Base-by-base conservation (phyloP, 2,888 invertebrate genomes). In the Trypoxylon attenuatum region DNA sequence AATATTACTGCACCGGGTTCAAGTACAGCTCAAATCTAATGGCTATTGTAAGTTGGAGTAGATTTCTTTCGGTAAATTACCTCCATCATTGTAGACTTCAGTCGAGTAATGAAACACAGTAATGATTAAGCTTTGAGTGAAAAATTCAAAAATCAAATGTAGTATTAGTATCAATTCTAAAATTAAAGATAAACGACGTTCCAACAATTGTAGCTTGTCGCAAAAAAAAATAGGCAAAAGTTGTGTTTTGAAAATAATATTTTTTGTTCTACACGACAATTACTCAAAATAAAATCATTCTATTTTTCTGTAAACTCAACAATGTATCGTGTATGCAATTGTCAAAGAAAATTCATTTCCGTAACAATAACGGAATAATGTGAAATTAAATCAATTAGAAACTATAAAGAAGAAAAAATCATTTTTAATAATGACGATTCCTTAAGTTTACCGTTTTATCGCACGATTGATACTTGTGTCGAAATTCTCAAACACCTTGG, bases 41-140 rank as follows among this genome's bases (percentile, higher is more conserved):
- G n/a, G n/a, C n/a, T n/a, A n/a, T n/a, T n/a, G n/a, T 47, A 23
- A 51, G 19, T 22, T 19, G 15, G 21, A 3, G 18, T 16, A 15
- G 21, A 29, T 53, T 42, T 10, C n/a, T 18, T 60, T 67, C 54
- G 58, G 72, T 55, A 73, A 82, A 75, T 84, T 85, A 85, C 84
- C 84, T 85, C 84, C 23, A 81, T 76, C 64, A 79, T 76, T 78
- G 72, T 71, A 82, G 69, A 79, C 82, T 85, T 84, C 78, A 75
- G 71, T 78, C 68, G 76, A 73, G 69, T 81, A 79, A 60, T 68
- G 80, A 80, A 81, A 82, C 76, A 79, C 60, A 82, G 81, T 66
- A 78, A 72, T 80, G 54, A 78, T 72, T 64, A 60, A 55, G 74
- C 43, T 76, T 75, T 54, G 62, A 54, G n/a, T n/a, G n/a, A n/a